phyloP scores from a whole-genome alignment of 2,797 vertebrate genomes.

The Clarias laeviceps region DNA sequence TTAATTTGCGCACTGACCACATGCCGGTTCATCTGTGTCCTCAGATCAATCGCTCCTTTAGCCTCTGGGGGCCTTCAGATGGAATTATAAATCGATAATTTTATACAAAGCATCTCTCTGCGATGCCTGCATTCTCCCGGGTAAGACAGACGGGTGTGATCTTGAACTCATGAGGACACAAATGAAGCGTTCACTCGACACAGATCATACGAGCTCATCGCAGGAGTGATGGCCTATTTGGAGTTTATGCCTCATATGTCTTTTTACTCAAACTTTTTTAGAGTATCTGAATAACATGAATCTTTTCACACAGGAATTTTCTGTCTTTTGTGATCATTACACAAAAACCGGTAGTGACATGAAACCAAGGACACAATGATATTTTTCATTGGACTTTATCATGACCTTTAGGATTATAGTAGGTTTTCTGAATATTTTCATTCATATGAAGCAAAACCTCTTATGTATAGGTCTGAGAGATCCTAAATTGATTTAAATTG shows the following conservation, averaged over 20 bases:
- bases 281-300: not conserved
- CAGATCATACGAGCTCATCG: slow-evolving; percentile 23
- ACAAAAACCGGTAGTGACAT: not conserved
- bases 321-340: not conserved
- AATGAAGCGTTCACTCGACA: slow-evolving; percentile 27
- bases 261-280: slow-evolving; percentile 10
- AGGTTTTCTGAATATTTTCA: not conserved
- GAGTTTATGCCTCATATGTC: slow-evolving; percentile 1
- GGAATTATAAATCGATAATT: slow-evolving; percentile 31
- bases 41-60: slow-evolving; percentile 23
- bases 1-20: slow-evolving; percentile 32
- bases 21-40: slow-evolving; percentile 19
- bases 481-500: not conserved
- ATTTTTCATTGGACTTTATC: not conserved
- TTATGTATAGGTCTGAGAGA: not conserved
- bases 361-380: not conserved
- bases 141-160: slow-evolving; percentile 10
- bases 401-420: slow-evolving; percentile 3
- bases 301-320: not conserved
- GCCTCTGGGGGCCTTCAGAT: slow-evolving; percentile 29
- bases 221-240: slow-evolving; percentile 28
- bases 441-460: not conserved
- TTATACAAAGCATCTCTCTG: slow-evolving; percentile 2
- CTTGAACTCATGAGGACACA: slow-evolving; percentile 18
- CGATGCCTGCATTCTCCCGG: not conserved